phyloP scores from a whole-genome alignment of 2,888 invertebrate genomes.

The Dicranocentrus wangi region DNA sequence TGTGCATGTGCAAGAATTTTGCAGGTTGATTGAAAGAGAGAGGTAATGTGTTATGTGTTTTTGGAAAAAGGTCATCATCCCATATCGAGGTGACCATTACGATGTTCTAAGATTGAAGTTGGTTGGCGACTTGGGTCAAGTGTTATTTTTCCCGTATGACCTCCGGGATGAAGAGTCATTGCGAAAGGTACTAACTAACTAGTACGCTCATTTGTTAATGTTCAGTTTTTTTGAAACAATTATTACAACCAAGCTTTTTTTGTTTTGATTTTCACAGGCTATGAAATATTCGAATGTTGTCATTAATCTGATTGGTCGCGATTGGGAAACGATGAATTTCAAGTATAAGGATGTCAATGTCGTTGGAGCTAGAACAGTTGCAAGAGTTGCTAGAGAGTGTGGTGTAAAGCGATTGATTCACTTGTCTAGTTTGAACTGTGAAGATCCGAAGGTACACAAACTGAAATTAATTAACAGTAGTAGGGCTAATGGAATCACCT shows the following conservation, averaged over 20 bases:
- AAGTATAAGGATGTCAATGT: conserved; percentile 90
- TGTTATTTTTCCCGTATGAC: conserved; percentile 89
- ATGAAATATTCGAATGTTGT: conserved; percentile 97
- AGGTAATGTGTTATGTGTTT: too few species aligned
- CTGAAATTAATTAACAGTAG: not conserved
- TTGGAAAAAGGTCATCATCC: conserved; percentile 93
- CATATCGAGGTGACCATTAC: conserved; percentile 91
- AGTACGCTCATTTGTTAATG: not conserved
- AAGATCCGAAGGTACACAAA: conserved; percentile 70
- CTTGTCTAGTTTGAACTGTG: conserved; percentile 89
- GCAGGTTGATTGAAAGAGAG: too few species aligned
- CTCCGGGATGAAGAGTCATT: conserved; percentile 90
- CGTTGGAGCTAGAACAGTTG: conserved; percentile 87
- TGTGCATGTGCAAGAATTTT: too few species aligned
- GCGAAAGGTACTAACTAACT: conserved; percentile 78
- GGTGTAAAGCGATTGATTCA: conserved; percentile 95
- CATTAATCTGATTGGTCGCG: conserved; percentile 92
- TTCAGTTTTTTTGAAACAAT: not conserved
- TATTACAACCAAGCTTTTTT: too few species aligned
- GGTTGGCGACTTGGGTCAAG: conserved; percentile 95
- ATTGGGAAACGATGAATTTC: conserved; percentile 94
- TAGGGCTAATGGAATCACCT: not conserved
- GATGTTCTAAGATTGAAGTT: conserved; percentile 86
- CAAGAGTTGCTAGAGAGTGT: conserved; percentile 82
- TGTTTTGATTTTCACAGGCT: conserved; percentile 75